phyloP scores from a whole-genome alignment of 2,888 invertebrate genomes.

The Alloscopus bannaensis region DNA sequence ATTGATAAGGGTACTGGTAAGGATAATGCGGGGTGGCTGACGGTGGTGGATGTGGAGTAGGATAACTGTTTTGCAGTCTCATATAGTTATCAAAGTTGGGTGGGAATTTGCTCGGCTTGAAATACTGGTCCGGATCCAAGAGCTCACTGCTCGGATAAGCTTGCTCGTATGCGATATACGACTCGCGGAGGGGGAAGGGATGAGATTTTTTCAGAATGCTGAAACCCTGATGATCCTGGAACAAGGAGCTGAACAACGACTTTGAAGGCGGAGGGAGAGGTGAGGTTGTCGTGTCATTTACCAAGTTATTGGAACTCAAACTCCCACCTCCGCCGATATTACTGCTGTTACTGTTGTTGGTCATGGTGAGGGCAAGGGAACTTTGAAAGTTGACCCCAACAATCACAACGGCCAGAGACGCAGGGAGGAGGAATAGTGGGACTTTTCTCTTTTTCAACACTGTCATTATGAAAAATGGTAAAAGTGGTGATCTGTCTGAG shows the following conservation, averaged over 20 bases:
- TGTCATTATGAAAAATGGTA: no score
- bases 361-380: no score
- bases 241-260: constrained; percentile 27
- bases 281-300: constrained; percentile 12
- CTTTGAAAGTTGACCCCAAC: background rate
- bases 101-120: constrained; percentile 47
- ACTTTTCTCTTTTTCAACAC: no score
- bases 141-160: constrained; percentile 27
- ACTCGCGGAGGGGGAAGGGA: constrained; percentile 32
- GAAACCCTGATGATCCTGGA: constrained; percentile 4
- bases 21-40: background rate
- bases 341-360: background rate
- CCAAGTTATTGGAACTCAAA: background rate
- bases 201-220: constrained; percentile 13
- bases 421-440: background rate
- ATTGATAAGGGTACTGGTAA: background rate
- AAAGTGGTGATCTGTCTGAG: no score
- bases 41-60: constrained; percentile 22
- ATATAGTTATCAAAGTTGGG: constrained; percentile 3
- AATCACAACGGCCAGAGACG: background rate
- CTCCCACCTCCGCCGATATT: background rate
- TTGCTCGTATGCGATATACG: constrained; percentile 45
- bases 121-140: constrained; percentile 26
- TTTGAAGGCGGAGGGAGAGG: constrained; percentile 29
- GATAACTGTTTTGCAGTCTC: constrained; percentile 28